phyloP scores from a whole-genome alignment of 2,888 invertebrate genomes.

The Trypoxylon attenuatum region DNA sequence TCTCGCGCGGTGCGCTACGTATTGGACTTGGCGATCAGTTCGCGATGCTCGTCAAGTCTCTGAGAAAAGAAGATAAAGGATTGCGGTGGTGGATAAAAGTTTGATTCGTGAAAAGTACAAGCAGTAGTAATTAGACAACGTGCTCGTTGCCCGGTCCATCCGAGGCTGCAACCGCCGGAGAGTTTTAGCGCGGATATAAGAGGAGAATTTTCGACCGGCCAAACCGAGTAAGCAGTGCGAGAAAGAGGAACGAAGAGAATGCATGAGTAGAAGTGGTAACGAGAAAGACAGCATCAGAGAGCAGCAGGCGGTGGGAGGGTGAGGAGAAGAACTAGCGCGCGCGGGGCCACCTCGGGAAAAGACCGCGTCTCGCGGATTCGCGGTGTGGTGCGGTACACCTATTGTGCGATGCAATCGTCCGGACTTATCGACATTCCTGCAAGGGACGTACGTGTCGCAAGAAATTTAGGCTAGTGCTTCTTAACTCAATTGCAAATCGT shows the following conservation, averaged over 20 bases:
- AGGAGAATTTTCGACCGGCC: conserved; percentile 20
- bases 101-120: not conserved
- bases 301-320: not conserved
- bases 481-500: not conserved
- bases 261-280: no score
- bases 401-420: conserved; percentile 29
- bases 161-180: not conserved
- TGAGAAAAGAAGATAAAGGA: not conserved
- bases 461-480: conserved; percentile 1
- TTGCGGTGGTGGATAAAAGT: no score
- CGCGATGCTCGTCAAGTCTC: conserved; percentile 14
- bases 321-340: conserved; percentile 30
- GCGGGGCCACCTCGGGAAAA: conserved; percentile 30
- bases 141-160: not conserved
- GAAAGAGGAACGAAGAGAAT: not conserved
- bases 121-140: not conserved
- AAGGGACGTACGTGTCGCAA: conserved; percentile 12
- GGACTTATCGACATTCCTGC: conserved; percentile 40
- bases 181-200: not conserved
- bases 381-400: conserved; percentile 21
- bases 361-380: conserved; percentile 37
- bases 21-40: conserved; percentile 17
- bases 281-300: no score
- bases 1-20: conserved; percentile 43
- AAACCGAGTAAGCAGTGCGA: conserved; percentile 10